These are phyloP conservation scores for Lutraria rhynchaena DNA, from an alignment of 1,140 invertebrate species.

Conservation along the genomic window DNA sequence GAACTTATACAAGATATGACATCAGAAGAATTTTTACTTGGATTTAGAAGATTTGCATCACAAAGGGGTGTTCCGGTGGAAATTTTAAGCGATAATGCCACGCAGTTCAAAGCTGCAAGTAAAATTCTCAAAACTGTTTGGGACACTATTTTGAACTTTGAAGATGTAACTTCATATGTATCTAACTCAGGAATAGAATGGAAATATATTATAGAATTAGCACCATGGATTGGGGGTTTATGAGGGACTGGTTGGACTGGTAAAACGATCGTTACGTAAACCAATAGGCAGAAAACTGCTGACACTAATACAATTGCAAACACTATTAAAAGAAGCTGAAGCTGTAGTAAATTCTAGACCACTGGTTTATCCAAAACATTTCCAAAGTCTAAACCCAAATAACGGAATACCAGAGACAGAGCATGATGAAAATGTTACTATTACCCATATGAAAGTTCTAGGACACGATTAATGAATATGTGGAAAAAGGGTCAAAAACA, in stretches of 20 bases:
- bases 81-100: slow-evolving; percentile 20
- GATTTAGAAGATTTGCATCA: not conserved
- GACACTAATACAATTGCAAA: slow-evolving; percentile 21
- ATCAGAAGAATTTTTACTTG: not conserved
- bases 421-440: not conserved
- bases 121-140: not conserved
- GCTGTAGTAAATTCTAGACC: slow-evolving; percentile 16
- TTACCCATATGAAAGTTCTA: not conserved
- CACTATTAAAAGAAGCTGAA: slow-evolving; percentile 14
- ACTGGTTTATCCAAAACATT: slow-evolving; percentile 13
- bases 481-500: slow-evolving; percentile 53
- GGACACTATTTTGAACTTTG: not conserved
- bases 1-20: slow-evolving; percentile 9
- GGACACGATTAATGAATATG: slow-evolving; percentile 8
- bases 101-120: slow-evolving; percentile 19
- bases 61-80: not conserved
- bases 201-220: slow-evolving; percentile 3
- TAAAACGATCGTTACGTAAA: slow-evolving; percentile 7
- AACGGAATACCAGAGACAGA: slow-evolving; percentile 2
- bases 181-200: not conserved
- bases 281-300: not conserved
- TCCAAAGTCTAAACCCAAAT: not conserved
- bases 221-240: slow-evolving; percentile 21
- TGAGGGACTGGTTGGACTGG: slow-evolving; percentile 11
- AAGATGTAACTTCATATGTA: not conserved